A percentile compares a stretch with the other conserved stretches of the same genome.
These are phyloP conservation scores for Chrysotoxum bicinctum DNA, from an alignment of 2,888 invertebrate genomes.

Conservation along the genomic window DNA sequence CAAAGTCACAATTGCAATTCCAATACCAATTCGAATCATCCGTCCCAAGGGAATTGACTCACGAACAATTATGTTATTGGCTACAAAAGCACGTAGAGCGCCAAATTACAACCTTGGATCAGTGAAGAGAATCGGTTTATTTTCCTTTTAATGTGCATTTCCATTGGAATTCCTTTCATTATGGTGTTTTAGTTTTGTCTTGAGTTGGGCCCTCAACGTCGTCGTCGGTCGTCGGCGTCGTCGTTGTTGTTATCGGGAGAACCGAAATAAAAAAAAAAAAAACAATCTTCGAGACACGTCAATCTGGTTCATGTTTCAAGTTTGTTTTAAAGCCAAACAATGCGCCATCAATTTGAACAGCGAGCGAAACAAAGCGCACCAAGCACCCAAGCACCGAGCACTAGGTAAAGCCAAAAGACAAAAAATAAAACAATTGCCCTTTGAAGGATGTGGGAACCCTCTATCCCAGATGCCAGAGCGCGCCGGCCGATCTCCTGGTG, in stretches of 20 bases:
- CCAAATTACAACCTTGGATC: constrained; percentile 68
- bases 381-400: too few species aligned
- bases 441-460: constrained; percentile 71
- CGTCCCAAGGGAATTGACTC: constrained; percentile 42
- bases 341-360: constrained; percentile 66
- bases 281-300: constrained; percentile 57
- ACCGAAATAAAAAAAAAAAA: background rate
- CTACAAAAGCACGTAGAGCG: constrained; percentile 62
- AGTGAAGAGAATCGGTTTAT: constrained; percentile 40
- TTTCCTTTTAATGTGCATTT: constrained; percentile 55
- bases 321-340: constrained; percentile 69
- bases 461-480: constrained; percentile 61
- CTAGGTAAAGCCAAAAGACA: background rate
- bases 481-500: constrained; percentile 63
- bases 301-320: constrained; percentile 72
- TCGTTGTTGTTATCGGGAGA: background rate
- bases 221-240: background rate
- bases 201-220: background rate
- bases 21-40: constrained; percentile 2
- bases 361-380: constrained; percentile 52
- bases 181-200: background rate
- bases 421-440: constrained; percentile 67
- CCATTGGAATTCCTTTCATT: constrained; percentile 60
- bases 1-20: background rate
- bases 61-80: constrained; percentile 64